Base-by-base conservation (phyloP, 2,888 invertebrate genomes). In the Hirtodrosophila duncani region DNA sequence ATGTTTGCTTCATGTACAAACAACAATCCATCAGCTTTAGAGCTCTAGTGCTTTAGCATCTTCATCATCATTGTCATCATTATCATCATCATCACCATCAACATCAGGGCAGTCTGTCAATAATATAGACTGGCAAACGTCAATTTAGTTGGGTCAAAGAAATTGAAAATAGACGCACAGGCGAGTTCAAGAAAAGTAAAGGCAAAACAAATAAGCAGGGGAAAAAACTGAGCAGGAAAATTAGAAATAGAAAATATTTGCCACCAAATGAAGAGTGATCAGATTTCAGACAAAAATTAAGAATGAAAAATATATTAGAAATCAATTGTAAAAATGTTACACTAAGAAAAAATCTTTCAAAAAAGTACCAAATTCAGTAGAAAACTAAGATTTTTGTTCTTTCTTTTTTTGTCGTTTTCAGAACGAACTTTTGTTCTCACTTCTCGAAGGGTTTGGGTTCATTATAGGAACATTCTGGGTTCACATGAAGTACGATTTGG, bases 81-180 rank as follows among this genome's bases (percentile, higher is more conserved):
- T 24, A 9, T 3, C 38, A 57, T 14, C 27, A 8, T 29, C 23
- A 42, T 34, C n/a, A 11, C 34, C 48, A 20, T 29, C 33, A 30
- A 33, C 46, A 30, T 46, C 23, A 7, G 51, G n/a, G 37, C 74
- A 37, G 75, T 64, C 72, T 69, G 78, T 74, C 72, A 74, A 74
- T 74, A n/a, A n/a, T n/a, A n/a, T n/a, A 64, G 60, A 61, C 61
- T 21, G 51, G 52, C 72, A 50, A 69, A 64, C 61, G 72, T 72
- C 72, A 72, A 72, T 72, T 72, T 69, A 60, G 66, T 50, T 53
- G 61, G 52, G 48, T 59, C 59, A 56, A 49, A 72, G 67, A 67
- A 77, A 77, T 72, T 69, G 69, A 72, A 74, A 74, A 74, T 72
- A 72, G 77, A 66, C n/a, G n/a, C n/a, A n/a, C 71, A 64, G 45